Conservation (phyloP, 64 coral and sea anemone species). For the Orbicella faveolata region DNA sequence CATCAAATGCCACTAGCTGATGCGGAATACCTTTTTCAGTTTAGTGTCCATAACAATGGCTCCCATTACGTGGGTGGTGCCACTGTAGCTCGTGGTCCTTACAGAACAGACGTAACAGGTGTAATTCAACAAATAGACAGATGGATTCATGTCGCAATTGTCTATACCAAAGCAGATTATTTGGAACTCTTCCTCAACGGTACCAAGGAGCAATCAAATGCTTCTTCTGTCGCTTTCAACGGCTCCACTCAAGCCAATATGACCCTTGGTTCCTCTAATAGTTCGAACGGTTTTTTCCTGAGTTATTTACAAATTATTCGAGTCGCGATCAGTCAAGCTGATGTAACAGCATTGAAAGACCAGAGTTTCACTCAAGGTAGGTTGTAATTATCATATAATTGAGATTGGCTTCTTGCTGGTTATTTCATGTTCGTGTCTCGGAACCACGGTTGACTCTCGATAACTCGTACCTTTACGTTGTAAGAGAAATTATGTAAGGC, state of each 20-base stretch:
- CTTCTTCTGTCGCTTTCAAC: neutral
- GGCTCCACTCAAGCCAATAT: neutral
- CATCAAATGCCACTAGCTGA: constrained; percentile 1
- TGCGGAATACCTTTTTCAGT: neutral
- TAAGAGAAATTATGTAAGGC: too few species aligned
- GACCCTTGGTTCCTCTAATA: neutral
- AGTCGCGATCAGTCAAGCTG: neutral
- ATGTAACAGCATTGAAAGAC: neutral
- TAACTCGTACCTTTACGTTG: too few species aligned
- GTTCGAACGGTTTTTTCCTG: neutral
- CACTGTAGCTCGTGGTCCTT: neutral
- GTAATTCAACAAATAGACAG: neutral
- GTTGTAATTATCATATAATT: neutral
- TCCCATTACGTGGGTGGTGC: constrained; percentile 5
- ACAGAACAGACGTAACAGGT: neutral
- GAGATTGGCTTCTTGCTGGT: too few species aligned
- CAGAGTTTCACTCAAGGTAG: constrained; percentile 14
- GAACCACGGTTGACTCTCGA: too few species aligned
- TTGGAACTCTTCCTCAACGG: constrained; percentile 1
- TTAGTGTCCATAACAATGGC: neutral
- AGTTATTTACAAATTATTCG: neutral
- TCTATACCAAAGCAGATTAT: neutral
- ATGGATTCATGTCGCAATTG: constrained; percentile 2
- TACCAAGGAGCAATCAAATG: neutral
- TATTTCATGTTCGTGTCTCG: too few species aligned